Evolutionary conservation across 2,113 vertebrate genomes (phyloP), one percentile per base, ranked within the genome.

Genomic region (Mystacornis crossleyi): DNA sequence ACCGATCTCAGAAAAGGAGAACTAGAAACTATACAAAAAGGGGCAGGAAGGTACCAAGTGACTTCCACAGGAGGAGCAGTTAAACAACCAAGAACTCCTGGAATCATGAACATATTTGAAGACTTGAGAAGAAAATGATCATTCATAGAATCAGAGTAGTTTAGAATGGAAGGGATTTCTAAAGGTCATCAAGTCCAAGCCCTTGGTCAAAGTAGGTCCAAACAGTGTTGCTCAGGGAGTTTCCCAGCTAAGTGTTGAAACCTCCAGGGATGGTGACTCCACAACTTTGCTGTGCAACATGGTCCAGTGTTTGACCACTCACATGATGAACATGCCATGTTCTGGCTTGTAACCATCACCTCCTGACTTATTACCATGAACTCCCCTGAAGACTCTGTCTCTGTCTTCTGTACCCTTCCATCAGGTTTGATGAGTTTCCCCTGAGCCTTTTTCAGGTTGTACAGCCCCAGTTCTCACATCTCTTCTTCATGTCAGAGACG

Each of bases 271-370:
- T 31, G 33, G 43, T 74, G 24, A 58, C n/a, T 47, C 7, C 10
- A 53, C 36, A 74, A 0, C 2, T 45, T 71, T 3, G 0, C 18
- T 45, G 28, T 66, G 51, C 33, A 74, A 33, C 0, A 0, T 20
- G 17, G 5, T 62, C 86, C 31, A 26, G 24, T 34, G 24, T 71
- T 78, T n/a, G 19, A 62, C 28, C 11, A 28, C 25, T 15, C 33
- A 74, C 12, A 7, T 42, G 28, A 61, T 5, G 20, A 84, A 33
- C 28, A 38, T 19, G 10, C 4, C 5, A 4, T 28, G 9, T 17
- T 82, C 33, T 7, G 62, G 34, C 40, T 58, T 75, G 17, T 42
- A 34, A 48, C 24, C 23, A 10, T 21, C 48, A 31, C 38, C 14
- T 62, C 34, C 40, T 78, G 42, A 40, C 4, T 53, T 61, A 19